Base-by-base conservation (phyloP, 2,113 vertebrate species). In the Cyanoramphus novaezelandiae region DNA sequence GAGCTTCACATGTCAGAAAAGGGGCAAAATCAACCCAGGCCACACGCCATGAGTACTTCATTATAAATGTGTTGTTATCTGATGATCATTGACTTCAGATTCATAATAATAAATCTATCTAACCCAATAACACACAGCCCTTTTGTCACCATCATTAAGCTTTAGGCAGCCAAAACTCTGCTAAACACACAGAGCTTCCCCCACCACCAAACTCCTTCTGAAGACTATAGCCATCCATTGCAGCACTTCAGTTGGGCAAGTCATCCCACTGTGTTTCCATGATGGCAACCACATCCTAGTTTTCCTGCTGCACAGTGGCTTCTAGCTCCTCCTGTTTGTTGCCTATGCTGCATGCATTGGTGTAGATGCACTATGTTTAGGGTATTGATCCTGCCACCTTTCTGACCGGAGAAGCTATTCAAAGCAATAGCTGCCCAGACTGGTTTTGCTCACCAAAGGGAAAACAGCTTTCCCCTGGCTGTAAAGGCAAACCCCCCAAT, bases 61-160 rank as follows among this genome's bases (percentile, higher is more conserved):
- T 96, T 97, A 93, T 93, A 76, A 94, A n/a, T 57, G 41, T 90
- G 62, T 64, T 97, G 89, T 70, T 89, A 43, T 83, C 85, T 90
- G 64, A 52, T 49, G 21, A 82, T 71, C 79, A 91, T 68, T 72
- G 49, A 70, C 69, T 95, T 92, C 39, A 64, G 53, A 82, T 85
- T 92, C 86, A 89, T 88, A 67, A 76, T 9, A 83, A 52, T 39
- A 62, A 83, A 89, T 35, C 33, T 59, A 21, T 27, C 46, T 37
- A 49, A 70, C 4, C 24, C 16, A 49, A 35, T 35, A 37, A 20
- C n/a, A 49, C 13, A 29, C 28, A 25, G 14, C 16, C 37, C 33
- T 29, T 4, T 11, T 29, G 16, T 59, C 50, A 33, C 44, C 37
- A 72, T 29, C 37, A 25, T 67, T 15, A 13, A 59, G 9, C 37